phyloP scores from a whole-genome alignment of 2,888 invertebrate genomes.

The Meliscaeva auricollis region DNA sequence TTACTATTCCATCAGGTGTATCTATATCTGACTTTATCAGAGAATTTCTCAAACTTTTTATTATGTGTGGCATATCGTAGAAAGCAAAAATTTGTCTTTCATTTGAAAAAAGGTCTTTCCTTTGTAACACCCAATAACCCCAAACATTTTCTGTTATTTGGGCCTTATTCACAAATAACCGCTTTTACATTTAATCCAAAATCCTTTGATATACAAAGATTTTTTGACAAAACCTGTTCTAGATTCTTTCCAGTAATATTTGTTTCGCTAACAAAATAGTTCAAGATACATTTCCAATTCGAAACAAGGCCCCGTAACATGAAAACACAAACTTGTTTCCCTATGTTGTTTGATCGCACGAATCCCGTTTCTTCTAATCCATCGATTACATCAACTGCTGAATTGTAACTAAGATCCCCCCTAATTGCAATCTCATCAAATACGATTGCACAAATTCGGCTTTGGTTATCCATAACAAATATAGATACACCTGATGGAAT shows the following conservation, averaged over 20 bases:
- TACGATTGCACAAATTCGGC: constrained; percentile 4
- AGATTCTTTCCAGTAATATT: constrained; percentile 40
- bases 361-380: constrained; percentile 50
- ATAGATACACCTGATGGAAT: constrained; percentile 26
- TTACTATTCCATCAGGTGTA: constrained; percentile 37
- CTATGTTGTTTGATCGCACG: constrained; percentile 25
- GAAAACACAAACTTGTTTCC: no score
- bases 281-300: constrained; percentile 49
- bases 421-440: constrained; percentile 51
- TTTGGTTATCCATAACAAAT: neutral
- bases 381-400: constrained; percentile 48
- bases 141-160: constrained; percentile 45
- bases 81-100: constrained; percentile 23
- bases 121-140: constrained; percentile 1
- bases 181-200: constrained; percentile 37
- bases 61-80: constrained; percentile 35
- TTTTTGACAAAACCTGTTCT: constrained; percentile 45
- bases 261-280: constrained; percentile 39
- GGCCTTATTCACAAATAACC: constrained; percentile 50
- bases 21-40: constrained; percentile 22
- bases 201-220: constrained; percentile 24
- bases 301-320: constrained; percentile 16
- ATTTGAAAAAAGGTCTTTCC: constrained; percentile 3
- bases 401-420: constrained; percentile 46
- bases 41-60: constrained; percentile 24